phyloP scores from a whole-genome alignment of 2,113 vertebrate genomes.

The Synchiropus splendidus region DNA sequence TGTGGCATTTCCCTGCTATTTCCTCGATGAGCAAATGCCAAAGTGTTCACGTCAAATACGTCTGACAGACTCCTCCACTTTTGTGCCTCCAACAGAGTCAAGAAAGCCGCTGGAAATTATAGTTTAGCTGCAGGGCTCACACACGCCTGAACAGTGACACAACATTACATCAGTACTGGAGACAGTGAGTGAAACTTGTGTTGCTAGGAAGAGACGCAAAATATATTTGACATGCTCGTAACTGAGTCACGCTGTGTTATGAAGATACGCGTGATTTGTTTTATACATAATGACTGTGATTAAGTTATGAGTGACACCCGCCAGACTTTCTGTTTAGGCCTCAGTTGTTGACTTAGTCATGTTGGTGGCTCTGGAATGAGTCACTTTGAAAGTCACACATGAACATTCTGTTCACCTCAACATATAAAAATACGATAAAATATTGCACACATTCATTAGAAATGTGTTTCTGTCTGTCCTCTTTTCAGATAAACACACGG shows the following conservation, averaged over 20 bases:
- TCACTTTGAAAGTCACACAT: too few relatives aligned
- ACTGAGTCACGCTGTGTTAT: constrained; percentile 28
- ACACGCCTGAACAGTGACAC: constrained; percentile 40
- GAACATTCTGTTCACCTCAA: too few relatives aligned
- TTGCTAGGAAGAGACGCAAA: constrained; percentile 23
- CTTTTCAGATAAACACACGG: too few relatives aligned
- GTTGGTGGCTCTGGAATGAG: too few relatives aligned
- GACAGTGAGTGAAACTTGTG: constrained; percentile 25
- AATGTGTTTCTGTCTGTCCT: too few relatives aligned
- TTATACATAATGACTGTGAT: constrained; percentile 2
- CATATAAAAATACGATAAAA: too few relatives aligned
- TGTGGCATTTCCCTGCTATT: background rate
- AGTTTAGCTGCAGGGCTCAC: constrained; percentile 30
- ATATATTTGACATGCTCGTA: constrained; percentile 13
- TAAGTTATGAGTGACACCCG: constrained; percentile 21
- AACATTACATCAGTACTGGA: constrained; percentile 40
- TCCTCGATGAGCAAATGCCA: too few relatives aligned
- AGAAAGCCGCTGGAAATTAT: constrained; percentile 9
- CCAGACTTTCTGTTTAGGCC: too few relatives aligned
- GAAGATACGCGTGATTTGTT: constrained; percentile 11
- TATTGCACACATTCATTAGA: too few relatives aligned
- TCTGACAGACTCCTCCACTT: constrained; percentile 12
- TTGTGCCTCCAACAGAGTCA: constrained; percentile 2
- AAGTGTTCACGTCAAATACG: constrained; percentile 1
- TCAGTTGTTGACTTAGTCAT: too few relatives aligned